These are phyloP conservation scores for Anolis sagrei DNA, from an alignment of 2,113 vertebrate species.

Conservation along the genomic window DNA sequence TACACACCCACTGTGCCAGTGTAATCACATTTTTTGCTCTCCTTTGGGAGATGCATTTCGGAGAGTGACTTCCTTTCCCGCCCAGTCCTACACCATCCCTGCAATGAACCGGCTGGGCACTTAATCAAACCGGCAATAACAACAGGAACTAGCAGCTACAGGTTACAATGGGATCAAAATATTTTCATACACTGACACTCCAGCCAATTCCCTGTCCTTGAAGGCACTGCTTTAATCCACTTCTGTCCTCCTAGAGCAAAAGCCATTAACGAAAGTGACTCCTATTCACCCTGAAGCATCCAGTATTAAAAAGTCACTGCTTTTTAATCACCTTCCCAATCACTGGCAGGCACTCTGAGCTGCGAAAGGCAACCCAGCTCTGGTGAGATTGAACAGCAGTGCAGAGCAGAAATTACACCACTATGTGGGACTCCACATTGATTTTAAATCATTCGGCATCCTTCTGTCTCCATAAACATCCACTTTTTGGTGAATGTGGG, in stretches of 20 bases:
- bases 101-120: slow-evolving; percentile 61
- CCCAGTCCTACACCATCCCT: slow-evolving; percentile 63
- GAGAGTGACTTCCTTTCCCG: slow-evolving; percentile 68
- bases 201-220: slow-evolving; percentile 63
- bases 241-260: slow-evolving; percentile 35
- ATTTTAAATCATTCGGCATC: not conserved
- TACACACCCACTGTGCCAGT: slow-evolving; percentile 14
- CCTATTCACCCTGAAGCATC: slow-evolving; percentile 39
- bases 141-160: slow-evolving; percentile 70
- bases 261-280: slow-evolving; percentile 26
- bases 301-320: not conserved
- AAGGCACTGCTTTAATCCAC: slow-evolving; percentile 49
- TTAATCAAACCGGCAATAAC: slow-evolving; percentile 72
- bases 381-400: not conserved
- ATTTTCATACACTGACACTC: slow-evolving; percentile 48
- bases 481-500: not conserved
- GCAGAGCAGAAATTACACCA: not conserved
- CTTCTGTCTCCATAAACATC: too few species aligned
- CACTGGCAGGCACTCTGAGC: not conserved
- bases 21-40: slow-evolving; percentile 64
- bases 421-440: not conserved
- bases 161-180: slow-evolving; percentile 68
- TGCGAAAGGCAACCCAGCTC: slow-evolving; percentile 40
- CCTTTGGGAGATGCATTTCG: slow-evolving; percentile 70
- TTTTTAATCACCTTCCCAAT: slow-evolving; percentile 38